Evolutionary conservation across 2,113 vertebrate genomes (phyloP), one percentile per base, ranked within the genome.

Genomic region (Plectropomus leopardus): DNA sequence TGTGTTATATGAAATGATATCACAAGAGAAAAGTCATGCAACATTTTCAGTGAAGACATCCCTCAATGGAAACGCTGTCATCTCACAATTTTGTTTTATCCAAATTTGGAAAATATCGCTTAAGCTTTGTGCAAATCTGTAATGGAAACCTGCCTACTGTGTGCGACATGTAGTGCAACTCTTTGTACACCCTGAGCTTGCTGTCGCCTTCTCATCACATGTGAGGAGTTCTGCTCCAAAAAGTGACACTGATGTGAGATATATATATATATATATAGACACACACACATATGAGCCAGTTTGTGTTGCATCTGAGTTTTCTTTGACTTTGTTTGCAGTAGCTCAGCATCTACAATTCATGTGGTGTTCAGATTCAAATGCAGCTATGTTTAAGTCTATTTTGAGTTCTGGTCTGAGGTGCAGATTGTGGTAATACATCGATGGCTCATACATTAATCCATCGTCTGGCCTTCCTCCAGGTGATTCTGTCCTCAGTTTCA

Each of bases 181-280:
- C 17, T 16, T 15, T 24, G 15, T 17, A 26, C 24, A 72, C 30
- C 50, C 71, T 55, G 76, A 78, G 68, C 61, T 36, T 11, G n/a
- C 55, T 47, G 10, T 14, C 19, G 17, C 16, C 16, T 9, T 30
- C 34, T 67, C 7, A 19, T 26, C 24, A n/a, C 26, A 10, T 26
- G 47, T 42, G 11, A 64, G 30, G 34, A 40, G 17, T 34, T 44
- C 26, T 45, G 21, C 15, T 57, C n/a, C 51, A 53, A 24, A 53
- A 24, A 63, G 40, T 17, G 40, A 5, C 24, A 7, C 14, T 14
- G 44, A 65, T 48, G 21, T 28, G 24, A 66, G 26, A 51, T 28
- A 2, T 40, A 5, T n/a, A n/a, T n/a, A n/a, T n/a, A n/a, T n/a
- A n/a, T n/a, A n/a, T n/a, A n/a, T n/a, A n/a, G n/a, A n/a, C n/a